phyloP scores from a whole-genome alignment of 2,113 vertebrate genomes.

The Galeopterus variegatus region DNA sequence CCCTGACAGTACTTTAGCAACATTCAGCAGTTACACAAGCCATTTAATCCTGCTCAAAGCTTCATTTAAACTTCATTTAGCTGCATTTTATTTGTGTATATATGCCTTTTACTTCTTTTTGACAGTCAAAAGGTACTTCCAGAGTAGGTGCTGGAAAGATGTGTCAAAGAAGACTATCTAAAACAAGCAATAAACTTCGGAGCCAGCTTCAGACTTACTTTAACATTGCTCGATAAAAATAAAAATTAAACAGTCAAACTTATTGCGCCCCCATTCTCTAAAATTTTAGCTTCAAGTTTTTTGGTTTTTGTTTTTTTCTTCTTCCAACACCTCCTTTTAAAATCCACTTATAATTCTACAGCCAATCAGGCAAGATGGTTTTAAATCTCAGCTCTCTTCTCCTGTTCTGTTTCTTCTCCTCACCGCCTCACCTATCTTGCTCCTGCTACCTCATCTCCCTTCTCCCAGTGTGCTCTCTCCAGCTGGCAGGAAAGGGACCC shows the following conservation, averaged over 20 bases:
- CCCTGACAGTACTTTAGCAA: constrained; percentile 85
- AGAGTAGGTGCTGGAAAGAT: constrained; percentile 51
- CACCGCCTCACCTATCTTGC: neutral
- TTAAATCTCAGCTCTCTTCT: neutral
- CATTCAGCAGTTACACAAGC: constrained; percentile 88
- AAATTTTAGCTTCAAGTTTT: constrained; percentile 21
- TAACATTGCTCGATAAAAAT: neutral
- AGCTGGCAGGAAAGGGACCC: neutral
- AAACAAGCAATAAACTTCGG: constrained; percentile 71
- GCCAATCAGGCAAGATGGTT: neutral
- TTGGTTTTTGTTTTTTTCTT: too few species aligned
- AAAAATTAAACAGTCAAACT: constrained; percentile 60
- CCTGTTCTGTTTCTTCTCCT: neutral
- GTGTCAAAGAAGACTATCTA: constrained; percentile 61
- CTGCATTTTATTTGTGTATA: constrained; percentile 81
- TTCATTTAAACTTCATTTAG: constrained; percentile 88
- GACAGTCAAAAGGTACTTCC: constrained; percentile 73
- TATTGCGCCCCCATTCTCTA: neutral
- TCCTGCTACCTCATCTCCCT: neutral
- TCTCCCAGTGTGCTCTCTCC: neutral
- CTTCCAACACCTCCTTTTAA: neutral
- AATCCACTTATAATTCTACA: constrained; percentile 26
- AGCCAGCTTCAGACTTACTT: constrained; percentile 26
- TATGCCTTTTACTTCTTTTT: constrained; percentile 78
- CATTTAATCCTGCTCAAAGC: constrained; percentile 89